A percentile compares a stretch with the other conserved stretches of the same genome.
Evolutionary conservation across 2,888 invertebrate genomes (phyloP).

Genomic region (Drosophila kanekoi): DNA sequence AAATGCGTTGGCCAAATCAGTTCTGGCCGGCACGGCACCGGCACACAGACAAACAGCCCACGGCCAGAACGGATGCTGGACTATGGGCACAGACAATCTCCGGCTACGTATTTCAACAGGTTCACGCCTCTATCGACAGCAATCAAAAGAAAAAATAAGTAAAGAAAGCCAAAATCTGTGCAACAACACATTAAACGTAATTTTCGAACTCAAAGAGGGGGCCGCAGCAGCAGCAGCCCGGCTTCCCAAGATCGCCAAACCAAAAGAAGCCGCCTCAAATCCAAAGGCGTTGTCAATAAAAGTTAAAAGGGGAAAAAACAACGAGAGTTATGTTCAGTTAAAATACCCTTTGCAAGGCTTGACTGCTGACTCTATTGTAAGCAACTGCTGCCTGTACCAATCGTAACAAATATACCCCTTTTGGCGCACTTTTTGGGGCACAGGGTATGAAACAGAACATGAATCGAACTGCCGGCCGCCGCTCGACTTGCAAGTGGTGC

Average conservation of each 20-base stretch:
- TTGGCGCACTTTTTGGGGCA: too few relatives aligned
- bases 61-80: slow-evolving; percentile 53
- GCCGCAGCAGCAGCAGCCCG: background rate
- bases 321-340: background rate
- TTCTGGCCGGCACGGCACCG: background rate
- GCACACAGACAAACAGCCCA: slow-evolving; percentile 35
- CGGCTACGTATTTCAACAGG: slow-evolving; percentile 77
- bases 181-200: slow-evolving; percentile 71
- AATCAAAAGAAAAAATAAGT: background rate
- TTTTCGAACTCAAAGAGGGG: slow-evolving; percentile 48
- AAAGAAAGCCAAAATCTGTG: slow-evolving; percentile 50
- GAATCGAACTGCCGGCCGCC: slow-evolving; percentile 20
- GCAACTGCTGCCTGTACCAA: too few relatives aligned
- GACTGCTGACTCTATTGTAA: too few relatives aligned
- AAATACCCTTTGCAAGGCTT: background rate
- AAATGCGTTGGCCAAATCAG: slow-evolving; percentile 29
- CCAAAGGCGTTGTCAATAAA: slow-evolving; percentile 19
- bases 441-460: slow-evolving; percentile 20
- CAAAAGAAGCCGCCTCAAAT: slow-evolving; percentile 53
- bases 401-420: background rate
- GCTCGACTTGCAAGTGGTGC: slow-evolving; percentile 67
- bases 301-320: background rate
- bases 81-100: slow-evolving; percentile 21
- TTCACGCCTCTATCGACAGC: slow-evolving; percentile 78
- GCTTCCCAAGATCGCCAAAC: slow-evolving; percentile 13